Conservation (phyloP, 1,140 invertebrate genomes). For the Heliconius hewitsoni region DNA sequence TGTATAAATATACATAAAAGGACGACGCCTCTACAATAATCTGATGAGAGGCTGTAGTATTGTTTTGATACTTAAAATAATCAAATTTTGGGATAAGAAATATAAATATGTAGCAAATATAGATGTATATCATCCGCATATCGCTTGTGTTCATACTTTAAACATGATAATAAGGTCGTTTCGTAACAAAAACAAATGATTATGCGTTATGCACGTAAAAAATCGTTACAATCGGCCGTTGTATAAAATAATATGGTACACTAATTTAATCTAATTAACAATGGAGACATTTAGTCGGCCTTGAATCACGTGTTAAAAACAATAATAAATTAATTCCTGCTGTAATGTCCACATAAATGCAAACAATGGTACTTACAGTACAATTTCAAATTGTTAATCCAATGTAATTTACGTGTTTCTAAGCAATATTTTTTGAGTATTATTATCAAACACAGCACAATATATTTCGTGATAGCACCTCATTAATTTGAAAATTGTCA, state of each 20-base stretch:
- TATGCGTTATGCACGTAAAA: conserved; percentile 19
- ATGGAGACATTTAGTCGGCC: conserved; percentile 39
- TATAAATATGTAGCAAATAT: neutral
- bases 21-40: neutral
- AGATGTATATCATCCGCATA: neutral
- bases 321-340: conserved; percentile 40
- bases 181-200: conserved; percentile 42
- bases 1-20: neutral
- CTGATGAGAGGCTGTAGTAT: neutral
- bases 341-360: conserved; percentile 32
- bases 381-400: neutral
- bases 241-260: conserved; percentile 16
- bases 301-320: conserved; percentile 46
- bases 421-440: neutral
- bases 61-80: neutral
- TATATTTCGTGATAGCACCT: conserved; percentile 32
- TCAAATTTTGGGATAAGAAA: neutral
- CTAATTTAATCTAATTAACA: conserved; percentile 39
- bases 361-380: conserved; percentile 31
- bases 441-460: conserved; percentile 24
- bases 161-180: conserved; percentile 40
- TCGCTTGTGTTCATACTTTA: conserved; percentile 32
- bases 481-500: conserved; percentile 30
- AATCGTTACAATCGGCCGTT: conserved; percentile 13
- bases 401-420: neutral